Percentiles rank a stretch among this genome's conserved stretches.
Conservation (phyloP, 2,797 vertebrate species). For the Acanthurus tractus region DNA sequence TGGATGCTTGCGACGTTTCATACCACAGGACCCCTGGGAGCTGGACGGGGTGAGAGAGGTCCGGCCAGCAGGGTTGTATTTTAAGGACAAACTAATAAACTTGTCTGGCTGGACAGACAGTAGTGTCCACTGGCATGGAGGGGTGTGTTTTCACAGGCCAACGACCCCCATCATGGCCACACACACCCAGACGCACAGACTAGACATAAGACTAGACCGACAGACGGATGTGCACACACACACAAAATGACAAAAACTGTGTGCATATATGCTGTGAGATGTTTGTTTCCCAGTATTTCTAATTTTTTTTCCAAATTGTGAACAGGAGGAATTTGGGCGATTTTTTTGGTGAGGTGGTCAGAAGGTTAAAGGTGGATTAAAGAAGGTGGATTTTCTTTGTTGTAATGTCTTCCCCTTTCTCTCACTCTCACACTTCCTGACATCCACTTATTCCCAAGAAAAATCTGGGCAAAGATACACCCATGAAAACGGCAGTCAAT, state of each 20-base stretch:
- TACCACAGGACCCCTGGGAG: conserved; percentile 75
- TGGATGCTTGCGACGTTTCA: conserved; percentile 69
- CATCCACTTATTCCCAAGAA: no score
- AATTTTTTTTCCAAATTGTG: not conserved
- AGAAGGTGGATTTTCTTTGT: not conserved
- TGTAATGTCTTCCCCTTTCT: not conserved
- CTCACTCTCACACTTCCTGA: not conserved
- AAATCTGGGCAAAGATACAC: not conserved
- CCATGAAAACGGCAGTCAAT: not conserved
- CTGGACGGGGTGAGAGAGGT: conserved; percentile 57
- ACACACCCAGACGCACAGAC: conserved; percentile 32
- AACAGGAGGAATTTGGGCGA: not conserved
- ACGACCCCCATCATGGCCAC: conserved; percentile 57
- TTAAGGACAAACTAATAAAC: conserved; percentile 86
- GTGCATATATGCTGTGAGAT: not conserved
- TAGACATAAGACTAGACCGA: conserved; percentile 25
- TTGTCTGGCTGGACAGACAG: conserved; percentile 79
- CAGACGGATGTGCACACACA: not conserved
- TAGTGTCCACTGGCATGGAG: conserved; percentile 65
- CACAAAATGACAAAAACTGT: not conserved
- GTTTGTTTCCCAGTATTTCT: not conserved
- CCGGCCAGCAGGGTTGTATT: conserved; percentile 60
- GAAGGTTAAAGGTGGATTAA: not conserved
- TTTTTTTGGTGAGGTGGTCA: not conserved
- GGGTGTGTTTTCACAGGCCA: conserved; percentile 78